Evolutionary conservation across 2,888 invertebrate genomes (phyloP).

Genomic region (Dorcus hopei): DNA sequence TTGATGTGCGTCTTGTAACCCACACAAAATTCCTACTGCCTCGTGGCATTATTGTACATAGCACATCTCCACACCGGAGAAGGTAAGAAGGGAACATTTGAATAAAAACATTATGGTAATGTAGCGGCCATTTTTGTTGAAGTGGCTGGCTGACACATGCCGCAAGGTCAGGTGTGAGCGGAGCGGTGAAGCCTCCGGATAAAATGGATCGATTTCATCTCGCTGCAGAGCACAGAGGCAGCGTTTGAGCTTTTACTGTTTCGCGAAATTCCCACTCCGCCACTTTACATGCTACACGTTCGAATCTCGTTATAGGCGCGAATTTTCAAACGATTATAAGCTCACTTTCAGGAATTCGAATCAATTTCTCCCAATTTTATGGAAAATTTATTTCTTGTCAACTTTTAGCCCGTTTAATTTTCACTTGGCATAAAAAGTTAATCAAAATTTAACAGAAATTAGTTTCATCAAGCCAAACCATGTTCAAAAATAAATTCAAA

Average conservation of each 20-base stretch:
- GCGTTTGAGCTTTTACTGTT: conserved; percentile 27
- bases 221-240: conserved; percentile 29
- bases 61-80: no score
- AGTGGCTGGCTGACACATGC: conserved; percentile 15
- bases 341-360: no score
- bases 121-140: conserved; percentile 12
- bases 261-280: conserved; percentile 24
- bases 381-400: no score
- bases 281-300: conserved; percentile 13
- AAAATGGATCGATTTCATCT: conserved; percentile 36
- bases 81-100: background rate
- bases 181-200: conserved; percentile 35
- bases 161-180: conserved; percentile 37
- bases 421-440: no score
- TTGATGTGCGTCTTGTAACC: no score
- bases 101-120: conserved; percentile 10
- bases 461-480: no score
- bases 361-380: no score
- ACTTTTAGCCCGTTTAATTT: no score
- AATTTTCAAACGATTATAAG: conserved; percentile 17
- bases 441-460: no score
- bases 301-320: conserved; percentile 20
- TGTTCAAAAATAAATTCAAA: no score
- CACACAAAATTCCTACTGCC: no score
- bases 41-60: no score